Evolutionary conservation across 2,113 vertebrate genomes (phyloP), one percentile per base, ranked within the genome.

Genomic region (Sprattus sprattus): DNA sequence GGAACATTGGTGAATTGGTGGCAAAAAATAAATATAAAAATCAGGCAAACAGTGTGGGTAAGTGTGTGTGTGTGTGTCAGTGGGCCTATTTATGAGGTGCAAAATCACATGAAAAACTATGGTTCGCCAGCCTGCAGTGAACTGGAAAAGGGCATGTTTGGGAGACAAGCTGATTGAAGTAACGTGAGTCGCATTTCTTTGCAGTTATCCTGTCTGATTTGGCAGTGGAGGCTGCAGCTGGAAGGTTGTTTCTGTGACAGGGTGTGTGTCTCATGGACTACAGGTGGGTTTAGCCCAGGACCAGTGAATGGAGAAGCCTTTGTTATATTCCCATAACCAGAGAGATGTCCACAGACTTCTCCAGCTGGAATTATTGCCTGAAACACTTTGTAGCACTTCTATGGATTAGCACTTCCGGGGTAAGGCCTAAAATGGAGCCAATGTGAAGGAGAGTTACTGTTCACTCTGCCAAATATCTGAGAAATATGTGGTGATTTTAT

Each of bases 1-100:
- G 57, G 85, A 52, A 84, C 57, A 86, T 84, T 84, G 39, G 82
- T 28, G 64, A 81, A 86, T 84, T 84, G 54, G 50, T 64, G 28
- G 32, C 15, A 44, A 39, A 78, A 78, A 75, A 78, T 32, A 32
- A 25, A 15, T 39, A 8, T 32, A 28, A 44, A 78, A 32, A 78
- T 13, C 9, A 5, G 71, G 39, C 11, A 15, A 15, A 28, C n/a
- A 39, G 71, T 78, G 71, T 32, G 25, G 28, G 28, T 71, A 32
- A 32, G 64, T 71, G 64, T 71, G 2, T 71, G 64, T 71, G 64
- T 71, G 2, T 28, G 25, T 32, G 25, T 8, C n/a, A 11, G 64
- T 32, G 64, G 54, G 54, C 1, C 54, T 60, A 1, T 18, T 20
- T 3, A 39, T 39, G 39, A 60, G 54, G 20, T 20, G 54, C 54